Evolutionary conservation across 2,888 invertebrate species (phyloP), one percentile per base, ranked within the genome.

Genomic region (Caenorhabditis sp.): DNA sequence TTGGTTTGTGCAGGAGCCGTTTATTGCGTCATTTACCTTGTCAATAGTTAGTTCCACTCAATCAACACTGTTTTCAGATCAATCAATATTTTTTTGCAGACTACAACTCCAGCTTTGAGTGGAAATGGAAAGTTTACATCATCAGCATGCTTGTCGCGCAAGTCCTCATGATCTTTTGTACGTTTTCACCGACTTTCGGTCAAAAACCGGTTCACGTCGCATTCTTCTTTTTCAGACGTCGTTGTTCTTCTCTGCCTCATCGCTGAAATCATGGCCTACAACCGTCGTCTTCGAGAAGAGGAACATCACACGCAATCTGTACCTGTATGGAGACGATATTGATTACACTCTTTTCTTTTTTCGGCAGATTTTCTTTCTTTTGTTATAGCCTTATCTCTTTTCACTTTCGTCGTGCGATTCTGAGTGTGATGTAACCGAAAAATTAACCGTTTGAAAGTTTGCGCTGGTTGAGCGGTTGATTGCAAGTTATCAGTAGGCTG

Each of bases 131-230:
- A 6, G 30, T 65, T 30, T 66, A 74, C 32, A 27, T 74, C 46
- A 30, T 74, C 37, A 37, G 59, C 1, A 66, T 65, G 59, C 45
- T 74, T 17, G 32, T 66, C 26, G 41, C 56, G 26, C 59, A 74
- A 61, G 41, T 56, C 35, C 22, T 61, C 41, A 48, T 59, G 39
- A 39, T 66, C 1, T 50, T 74, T n/a, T 74, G 74, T 74, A 43
- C 15, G 61, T 55, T 35, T 20, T n/a, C 6, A 5, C n/a, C n/a
- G n/a, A n/a, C n/a, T 8, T 22, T 43, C 43, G 1, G 9, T 39
- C 13, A 41, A 41, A 39, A 22, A 43, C 17, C 17, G 11, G 43
- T 30, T 48, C 30, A n/a, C 27, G 11, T 48, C n/a, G n/a, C n/a
- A n/a, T 46, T 26, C 27, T 48, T 17, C 15, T 30, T 65, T 65